These are phyloP conservation scores for Bombus consobrinus DNA, from an alignment of 1,140 invertebrate species.

Conservation along the genomic window DNA sequence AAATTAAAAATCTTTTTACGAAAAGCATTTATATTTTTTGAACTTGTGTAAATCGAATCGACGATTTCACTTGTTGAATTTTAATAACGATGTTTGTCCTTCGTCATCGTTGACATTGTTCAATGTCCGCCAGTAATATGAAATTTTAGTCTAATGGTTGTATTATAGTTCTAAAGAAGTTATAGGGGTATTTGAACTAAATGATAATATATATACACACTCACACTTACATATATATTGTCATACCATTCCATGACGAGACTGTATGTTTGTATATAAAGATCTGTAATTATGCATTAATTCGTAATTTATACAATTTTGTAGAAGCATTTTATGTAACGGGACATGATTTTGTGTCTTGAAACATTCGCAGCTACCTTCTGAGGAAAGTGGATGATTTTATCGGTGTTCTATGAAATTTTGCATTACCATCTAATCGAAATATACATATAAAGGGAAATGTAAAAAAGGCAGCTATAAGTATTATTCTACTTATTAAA, in stretches of 20 bases:
- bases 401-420: conserved; percentile 22
- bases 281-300: conserved; percentile 73
- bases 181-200: conserved; percentile 61
- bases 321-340: conserved; percentile 67
- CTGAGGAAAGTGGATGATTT: conserved; percentile 38
- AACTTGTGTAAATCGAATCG: not conserved
- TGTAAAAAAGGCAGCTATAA: not conserved
- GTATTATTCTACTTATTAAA: conserved; percentile 10
- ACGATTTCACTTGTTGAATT: not conserved
- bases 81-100: conserved; percentile 6
- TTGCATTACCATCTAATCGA: not conserved
- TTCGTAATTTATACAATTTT: conserved; percentile 67
- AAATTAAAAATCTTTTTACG: not conserved
- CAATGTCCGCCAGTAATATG: conserved; percentile 41
- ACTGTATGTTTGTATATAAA: conserved; percentile 78
- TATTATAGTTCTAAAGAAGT: conserved; percentile 59
- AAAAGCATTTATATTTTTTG: not conserved
- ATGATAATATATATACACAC: conserved; percentile 34
- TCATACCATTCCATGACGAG: conserved; percentile 80
- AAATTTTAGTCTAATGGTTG: conserved; percentile 56
- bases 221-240: conserved; percentile 55
- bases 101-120: conserved; percentile 32
- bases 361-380: conserved; percentile 55
- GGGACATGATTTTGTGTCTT: conserved; percentile 63
- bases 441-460: not conserved